These are phyloP conservation scores for Yoshiicerus persimilis DNA, from an alignment of 1,140 invertebrate genomes.

Conservation along the genomic window DNA sequence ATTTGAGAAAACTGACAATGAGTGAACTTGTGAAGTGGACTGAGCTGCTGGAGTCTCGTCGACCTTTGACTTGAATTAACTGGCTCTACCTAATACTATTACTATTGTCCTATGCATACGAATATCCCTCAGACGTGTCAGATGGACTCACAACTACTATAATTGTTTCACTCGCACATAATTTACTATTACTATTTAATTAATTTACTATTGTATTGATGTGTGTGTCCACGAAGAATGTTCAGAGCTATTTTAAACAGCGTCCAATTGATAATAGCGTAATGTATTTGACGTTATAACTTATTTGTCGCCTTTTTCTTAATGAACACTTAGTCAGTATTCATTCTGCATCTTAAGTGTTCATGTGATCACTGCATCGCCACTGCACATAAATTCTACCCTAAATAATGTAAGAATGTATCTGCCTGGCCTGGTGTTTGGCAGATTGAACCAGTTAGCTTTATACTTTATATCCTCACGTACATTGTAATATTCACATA, in stretches of 20 bases:
- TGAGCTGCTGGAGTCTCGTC: neutral
- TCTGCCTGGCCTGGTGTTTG: neutral
- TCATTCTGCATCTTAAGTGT: neutral
- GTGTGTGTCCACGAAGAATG: no score
- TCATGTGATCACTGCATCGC: neutral
- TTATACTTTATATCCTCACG: neutral
- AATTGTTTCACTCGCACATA: no score
- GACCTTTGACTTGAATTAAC: neutral
- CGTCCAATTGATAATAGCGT: neutral
- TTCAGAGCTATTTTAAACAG: neutral
- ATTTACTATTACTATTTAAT: no score
- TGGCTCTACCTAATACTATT: neutral
- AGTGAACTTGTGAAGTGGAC: neutral
- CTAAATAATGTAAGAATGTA: neutral
- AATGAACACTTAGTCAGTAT: neutral
- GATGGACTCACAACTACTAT: no score
- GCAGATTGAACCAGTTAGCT: neutral
- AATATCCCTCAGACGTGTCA: no score
- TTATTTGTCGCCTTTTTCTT: neutral
- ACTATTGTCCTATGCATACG: neutral
- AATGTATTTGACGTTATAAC: neutral
- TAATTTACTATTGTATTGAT: no score
- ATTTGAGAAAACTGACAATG: neutral
- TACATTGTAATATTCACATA: neutral
- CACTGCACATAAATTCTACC: neutral